These are phyloP conservation scores for Cichlasoma orientale DNA, from an alignment of 2,797 vertebrate species.

Conservation along the genomic window DNA sequence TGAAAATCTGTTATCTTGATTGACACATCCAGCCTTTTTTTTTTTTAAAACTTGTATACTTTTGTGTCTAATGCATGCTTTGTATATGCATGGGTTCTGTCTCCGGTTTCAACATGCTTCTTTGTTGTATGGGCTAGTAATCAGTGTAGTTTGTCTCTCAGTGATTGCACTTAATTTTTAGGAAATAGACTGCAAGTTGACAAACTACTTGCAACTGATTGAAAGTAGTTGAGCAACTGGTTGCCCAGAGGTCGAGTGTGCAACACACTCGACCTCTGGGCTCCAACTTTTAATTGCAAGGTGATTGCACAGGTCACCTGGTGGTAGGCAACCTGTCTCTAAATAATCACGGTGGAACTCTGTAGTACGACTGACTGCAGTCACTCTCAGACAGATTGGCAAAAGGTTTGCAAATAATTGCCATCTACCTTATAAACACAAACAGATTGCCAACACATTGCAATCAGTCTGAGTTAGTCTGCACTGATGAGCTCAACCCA, in stretches of 20 bases:
- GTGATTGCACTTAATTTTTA: no score
- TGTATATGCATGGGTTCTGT: not conserved
- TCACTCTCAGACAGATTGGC: not conserved
- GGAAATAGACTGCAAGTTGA: no score
- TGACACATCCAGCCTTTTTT: not conserved
- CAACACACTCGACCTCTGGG: not conserved
- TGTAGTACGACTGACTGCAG: no score
- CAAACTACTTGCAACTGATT: not conserved
- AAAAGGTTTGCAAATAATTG: constrained; percentile 1
- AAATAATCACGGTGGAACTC: not conserved
- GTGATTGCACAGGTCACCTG: not conserved
- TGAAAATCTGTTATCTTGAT: not conserved
- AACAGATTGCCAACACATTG: not conserved
- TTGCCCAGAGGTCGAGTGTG: not conserved
- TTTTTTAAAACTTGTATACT: not conserved
- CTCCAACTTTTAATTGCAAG: not conserved
- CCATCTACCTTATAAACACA: not conserved
- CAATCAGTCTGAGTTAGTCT: not conserved
- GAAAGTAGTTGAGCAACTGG: not conserved
- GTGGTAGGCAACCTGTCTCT: not conserved
- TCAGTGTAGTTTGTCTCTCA: not conserved
- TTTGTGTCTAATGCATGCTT: not conserved
- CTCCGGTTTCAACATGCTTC: not conserved
- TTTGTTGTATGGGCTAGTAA: not conserved
- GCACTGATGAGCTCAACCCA: not conserved